Conservation (phyloP, 2,797 vertebrate species). For the Cyprinodon diabolis region DNA sequence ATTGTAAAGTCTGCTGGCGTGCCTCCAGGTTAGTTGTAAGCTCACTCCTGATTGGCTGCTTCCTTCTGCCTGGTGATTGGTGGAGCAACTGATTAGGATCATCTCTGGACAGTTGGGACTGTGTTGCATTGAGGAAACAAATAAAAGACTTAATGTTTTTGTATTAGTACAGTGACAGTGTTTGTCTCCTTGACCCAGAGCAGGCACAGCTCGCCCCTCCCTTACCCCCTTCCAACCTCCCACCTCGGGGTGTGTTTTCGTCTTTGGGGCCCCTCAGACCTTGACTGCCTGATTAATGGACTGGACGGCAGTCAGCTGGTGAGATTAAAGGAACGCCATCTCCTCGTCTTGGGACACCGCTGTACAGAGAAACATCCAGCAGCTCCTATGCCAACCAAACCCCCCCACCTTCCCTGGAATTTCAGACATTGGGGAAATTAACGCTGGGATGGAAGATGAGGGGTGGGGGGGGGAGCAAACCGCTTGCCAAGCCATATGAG, state of each 20-base stretch:
- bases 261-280: conserved; percentile 64
- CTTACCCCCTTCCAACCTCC: background rate
- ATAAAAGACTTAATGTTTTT: conserved; percentile 25
- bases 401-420: conserved; percentile 70
- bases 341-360: conserved; percentile 64
- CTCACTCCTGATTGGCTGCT: conserved; percentile 46
- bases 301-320: conserved; percentile 78
- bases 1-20: conserved; percentile 8
- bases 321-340: conserved; percentile 75
- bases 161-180: conserved; percentile 17
- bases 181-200: conserved; percentile 71
- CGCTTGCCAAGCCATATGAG: conserved; percentile 82
- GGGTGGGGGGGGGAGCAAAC: conserved; percentile 66
- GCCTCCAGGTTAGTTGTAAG: conserved; percentile 1
- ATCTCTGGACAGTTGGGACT: conserved; percentile 9
- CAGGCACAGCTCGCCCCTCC: conserved; percentile 36
- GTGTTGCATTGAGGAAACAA: conserved; percentile 40
- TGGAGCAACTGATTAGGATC: conserved; percentile 18
- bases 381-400: conserved; percentile 62
- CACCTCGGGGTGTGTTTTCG: conserved; percentile 26
- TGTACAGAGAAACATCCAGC: conserved; percentile 71
- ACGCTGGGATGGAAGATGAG: conserved; percentile 63
- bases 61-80: conserved; percentile 21
- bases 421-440: conserved; percentile 83
- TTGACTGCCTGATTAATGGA: conserved; percentile 79